Evolutionary conservation across 2,113 vertebrate genomes (phyloP).

Genomic region (Opisthocomus hoazin): DNA sequence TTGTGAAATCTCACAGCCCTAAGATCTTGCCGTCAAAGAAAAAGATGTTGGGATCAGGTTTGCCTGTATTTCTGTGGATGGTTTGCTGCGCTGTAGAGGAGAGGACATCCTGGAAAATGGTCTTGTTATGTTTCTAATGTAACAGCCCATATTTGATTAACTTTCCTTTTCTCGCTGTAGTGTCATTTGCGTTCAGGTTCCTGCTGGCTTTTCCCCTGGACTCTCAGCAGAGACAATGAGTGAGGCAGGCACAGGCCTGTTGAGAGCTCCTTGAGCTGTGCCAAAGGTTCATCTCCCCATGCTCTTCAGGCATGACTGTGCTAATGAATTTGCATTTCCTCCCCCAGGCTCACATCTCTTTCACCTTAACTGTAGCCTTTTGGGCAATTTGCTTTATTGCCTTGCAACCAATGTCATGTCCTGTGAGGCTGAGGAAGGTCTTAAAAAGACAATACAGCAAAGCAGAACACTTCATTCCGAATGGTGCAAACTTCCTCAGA

Average conservation of each 20-base stretch:
- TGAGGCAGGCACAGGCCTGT: background rate
- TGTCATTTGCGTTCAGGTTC: background rate
- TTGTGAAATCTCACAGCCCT: background rate
- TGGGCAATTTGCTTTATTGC: background rate
- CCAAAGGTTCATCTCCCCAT: background rate
- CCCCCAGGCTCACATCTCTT: background rate
- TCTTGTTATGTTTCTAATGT: background rate
- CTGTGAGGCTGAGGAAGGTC: background rate
- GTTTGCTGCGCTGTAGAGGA: background rate
- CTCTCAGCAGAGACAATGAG: background rate
- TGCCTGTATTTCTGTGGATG: background rate
- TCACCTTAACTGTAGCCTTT: background rate
- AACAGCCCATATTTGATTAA: background rate
- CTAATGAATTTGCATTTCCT: constrained; percentile 19
- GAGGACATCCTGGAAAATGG: background rate
- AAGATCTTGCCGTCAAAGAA: background rate
- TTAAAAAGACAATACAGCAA: background rate
- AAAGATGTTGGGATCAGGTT: background rate
- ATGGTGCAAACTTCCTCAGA: background rate
- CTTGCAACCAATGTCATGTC: background rate
- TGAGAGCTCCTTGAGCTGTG: background rate
- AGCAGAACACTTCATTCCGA: background rate
- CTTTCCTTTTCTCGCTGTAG: background rate
- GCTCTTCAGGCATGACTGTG: background rate
- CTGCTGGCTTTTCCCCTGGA: background rate